Conservation (phyloP, 2,797 vertebrate genomes). For the Sebastes vulpes region DNA sequence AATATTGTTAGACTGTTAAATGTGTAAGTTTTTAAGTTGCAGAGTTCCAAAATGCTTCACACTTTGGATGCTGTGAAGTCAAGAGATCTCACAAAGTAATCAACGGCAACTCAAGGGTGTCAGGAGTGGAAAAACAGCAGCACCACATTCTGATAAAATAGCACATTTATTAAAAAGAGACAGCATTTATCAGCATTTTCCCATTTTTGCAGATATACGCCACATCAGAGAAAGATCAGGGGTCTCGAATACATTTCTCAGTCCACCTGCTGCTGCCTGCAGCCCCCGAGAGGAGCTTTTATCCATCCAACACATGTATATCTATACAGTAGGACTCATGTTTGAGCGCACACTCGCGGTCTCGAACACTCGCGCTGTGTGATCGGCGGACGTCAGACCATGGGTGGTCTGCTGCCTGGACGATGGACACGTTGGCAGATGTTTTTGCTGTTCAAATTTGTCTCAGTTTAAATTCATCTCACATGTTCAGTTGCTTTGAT, state of each 20-base stretch:
- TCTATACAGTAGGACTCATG: conserved; percentile 44
- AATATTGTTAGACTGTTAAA: background rate
- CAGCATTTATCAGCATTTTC: conserved; percentile 82
- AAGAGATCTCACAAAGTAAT: background rate
- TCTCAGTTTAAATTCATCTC: conserved; percentile 38
- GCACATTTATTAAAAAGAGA: conserved; percentile 92
- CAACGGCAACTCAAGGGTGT: background rate
- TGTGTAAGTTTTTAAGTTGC: background rate
- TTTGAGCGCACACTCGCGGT: conserved; percentile 24
- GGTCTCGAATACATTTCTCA: conserved; percentile 49
- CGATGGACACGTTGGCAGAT: conserved; percentile 10
- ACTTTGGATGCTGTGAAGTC: background rate
- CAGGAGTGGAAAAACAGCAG: background rate
- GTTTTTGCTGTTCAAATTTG: conserved; percentile 25
- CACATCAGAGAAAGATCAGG: conserved; percentile 59
- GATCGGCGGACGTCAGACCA: conserved; percentile 10
- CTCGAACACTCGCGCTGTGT: conserved; percentile 31
- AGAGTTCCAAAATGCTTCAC: background rate
- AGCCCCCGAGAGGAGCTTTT: conserved; percentile 38
- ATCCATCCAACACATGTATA: conserved; percentile 26
- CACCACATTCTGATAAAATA: conserved; percentile 86
- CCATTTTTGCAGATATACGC: conserved; percentile 66
- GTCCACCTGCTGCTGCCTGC: conserved; percentile 60
- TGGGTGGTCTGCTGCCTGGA: conserved; percentile 11
- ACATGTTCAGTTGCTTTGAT: conserved; percentile 27